Evolutionary conservation across 2,797 vertebrate genomes (phyloP).

Genomic region (Sphenodon punctatus): DNA sequence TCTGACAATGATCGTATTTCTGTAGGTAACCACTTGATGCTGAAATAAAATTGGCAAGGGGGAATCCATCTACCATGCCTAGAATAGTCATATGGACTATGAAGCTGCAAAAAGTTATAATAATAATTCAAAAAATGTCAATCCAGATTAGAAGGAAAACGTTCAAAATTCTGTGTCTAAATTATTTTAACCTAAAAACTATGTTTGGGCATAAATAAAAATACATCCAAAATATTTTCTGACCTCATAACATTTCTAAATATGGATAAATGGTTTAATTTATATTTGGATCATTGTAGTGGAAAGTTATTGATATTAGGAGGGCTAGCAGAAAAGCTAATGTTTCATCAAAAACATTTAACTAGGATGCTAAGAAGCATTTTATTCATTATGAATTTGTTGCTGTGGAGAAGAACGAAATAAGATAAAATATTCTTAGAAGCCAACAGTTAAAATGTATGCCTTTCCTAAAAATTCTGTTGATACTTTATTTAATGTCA

Average conservation of each 20-base stretch:
- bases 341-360: background rate
- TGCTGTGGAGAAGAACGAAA: background rate
- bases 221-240: background rate
- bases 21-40: constrained; percentile 8
- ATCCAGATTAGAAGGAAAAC: background rate
- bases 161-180: background rate
- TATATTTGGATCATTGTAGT: background rate
- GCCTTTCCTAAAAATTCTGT: constrained; percentile 30
- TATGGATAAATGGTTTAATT: background rate
- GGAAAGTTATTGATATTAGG: background rate
- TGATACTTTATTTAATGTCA: constrained; percentile 63
- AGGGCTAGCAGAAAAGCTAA: background rate
- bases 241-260: background rate
- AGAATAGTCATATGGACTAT: background rate
- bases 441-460: constrained; percentile 9
- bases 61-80: background rate
- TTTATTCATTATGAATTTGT: constrained; percentile 11
- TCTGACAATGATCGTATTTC: constrained; percentile 29
- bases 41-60: constrained; percentile 21
- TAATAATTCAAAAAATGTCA: constrained; percentile 8
- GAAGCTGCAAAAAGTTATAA: background rate
- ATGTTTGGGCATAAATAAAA: background rate
- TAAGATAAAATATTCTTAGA: constrained; percentile 15
- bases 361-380: background rate
- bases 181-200: background rate